A percentile compares a stretch with the other conserved stretches of the same genome.
These are phyloP conservation scores for Ophiothrix spiculata DNA, from an alignment of 35 echinoderm and acorn worm species.

Conservation along the genomic window DNA sequence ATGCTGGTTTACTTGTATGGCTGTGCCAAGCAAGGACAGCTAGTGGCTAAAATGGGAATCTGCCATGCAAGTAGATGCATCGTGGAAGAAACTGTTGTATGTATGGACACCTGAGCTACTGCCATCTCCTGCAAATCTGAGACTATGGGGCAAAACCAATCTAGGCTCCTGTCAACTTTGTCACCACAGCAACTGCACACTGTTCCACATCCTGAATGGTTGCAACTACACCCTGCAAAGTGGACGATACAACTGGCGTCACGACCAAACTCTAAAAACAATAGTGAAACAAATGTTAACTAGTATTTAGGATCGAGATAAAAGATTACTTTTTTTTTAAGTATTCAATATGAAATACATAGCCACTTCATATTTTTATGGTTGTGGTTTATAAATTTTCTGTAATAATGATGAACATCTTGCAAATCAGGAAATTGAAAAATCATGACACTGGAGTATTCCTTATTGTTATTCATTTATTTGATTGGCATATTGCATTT, in stretches of 20 bases:
- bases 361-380: too few species aligned
- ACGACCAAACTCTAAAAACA: constrained; percentile 11
- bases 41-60: constrained; percentile 10
- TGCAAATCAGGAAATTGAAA: too few species aligned
- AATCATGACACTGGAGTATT: too few species aligned
- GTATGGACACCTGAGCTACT: constrained; percentile 13
- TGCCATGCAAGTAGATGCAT: constrained; percentile 9
- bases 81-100: constrained; percentile 11
- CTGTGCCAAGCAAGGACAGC: constrained; percentile 12
- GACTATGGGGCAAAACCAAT: constrained; percentile 7
- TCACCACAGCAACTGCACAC: not conserved
- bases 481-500: too few species aligned
- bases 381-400: too few species aligned
- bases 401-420: too few species aligned
- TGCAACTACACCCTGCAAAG: not conserved
- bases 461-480: too few species aligned
- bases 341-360: too few species aligned
- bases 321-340: too few species aligned
- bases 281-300: too few species aligned
- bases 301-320: too few species aligned
- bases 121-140: constrained; percentile 6
- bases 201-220: constrained; percentile 13
- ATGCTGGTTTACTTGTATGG: constrained; percentile 17
- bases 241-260: constrained; percentile 18
- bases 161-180: not conserved